Evolutionary conservation across 2,113 vertebrate genomes (phyloP).

Genomic region (Megaptera novaeangliae): DNA sequence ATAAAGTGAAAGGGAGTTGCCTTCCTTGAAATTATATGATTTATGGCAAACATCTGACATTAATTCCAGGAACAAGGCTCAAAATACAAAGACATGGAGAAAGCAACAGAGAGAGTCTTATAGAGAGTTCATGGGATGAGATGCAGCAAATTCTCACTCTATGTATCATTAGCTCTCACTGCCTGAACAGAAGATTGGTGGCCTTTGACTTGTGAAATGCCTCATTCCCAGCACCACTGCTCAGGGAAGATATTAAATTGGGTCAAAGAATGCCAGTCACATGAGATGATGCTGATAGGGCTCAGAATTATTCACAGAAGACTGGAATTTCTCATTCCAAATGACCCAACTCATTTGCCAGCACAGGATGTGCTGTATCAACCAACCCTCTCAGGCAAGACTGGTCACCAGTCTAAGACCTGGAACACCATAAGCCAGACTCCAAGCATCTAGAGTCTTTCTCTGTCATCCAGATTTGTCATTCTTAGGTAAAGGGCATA

Average conservation of each 20-base stretch:
- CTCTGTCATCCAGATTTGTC: neutral
- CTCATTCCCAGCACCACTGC: neutral
- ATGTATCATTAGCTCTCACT: neutral
- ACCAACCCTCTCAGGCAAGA: neutral
- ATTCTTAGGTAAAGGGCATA: neutral
- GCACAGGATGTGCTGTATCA: neutral
- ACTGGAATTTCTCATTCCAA: neutral
- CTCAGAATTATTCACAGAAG: neutral
- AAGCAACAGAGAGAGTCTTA: slow-evolving; percentile 12
- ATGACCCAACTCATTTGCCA: neutral
- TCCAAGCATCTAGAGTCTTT: neutral
- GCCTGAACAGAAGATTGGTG: neutral
- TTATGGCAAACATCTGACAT: slow-evolving; percentile 60
- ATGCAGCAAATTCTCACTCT: neutral
- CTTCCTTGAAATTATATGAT: slow-evolving; percentile 58
- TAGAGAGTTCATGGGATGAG: neutral
- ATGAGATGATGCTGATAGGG: neutral
- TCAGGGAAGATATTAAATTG: neutral
- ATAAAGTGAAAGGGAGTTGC: neutral
- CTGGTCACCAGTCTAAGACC: neutral
- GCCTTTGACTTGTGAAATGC: neutral
- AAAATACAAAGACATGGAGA: slow-evolving; percentile 29
- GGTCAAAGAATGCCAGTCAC: slow-evolving; percentile 7
- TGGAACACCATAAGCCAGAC: neutral
- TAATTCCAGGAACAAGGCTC: slow-evolving; percentile 53